Base-by-base conservation (phyloP, 1,140 invertebrate genomes). In the Drosophila pruinosa region DNA sequence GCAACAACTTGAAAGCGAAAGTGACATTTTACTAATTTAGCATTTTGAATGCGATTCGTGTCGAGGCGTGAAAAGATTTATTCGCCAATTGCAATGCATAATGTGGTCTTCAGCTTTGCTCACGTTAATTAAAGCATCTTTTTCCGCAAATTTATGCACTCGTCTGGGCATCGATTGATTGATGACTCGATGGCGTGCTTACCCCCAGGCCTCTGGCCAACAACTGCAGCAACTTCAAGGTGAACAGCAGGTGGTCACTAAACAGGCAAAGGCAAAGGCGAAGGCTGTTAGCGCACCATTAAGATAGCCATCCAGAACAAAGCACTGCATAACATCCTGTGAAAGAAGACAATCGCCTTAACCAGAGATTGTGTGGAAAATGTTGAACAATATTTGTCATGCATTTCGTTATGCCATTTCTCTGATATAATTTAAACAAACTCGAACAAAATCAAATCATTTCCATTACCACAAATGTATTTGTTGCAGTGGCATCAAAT, bases 21-120 rank as follows among this genome's bases (percentile, higher is more conserved):
- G 82, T 88, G 82, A 88, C 82, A 88, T 88, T 86, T 88, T 82
- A 88, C 82, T 88, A 88, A 88, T 88, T 88, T 88, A 88, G 82
- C 82, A 85, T 86, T 85, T 85, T 85, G 81, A 85, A 85, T 73
- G 81, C 76, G 76, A 64, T 65, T 65, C 58, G 53, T 58, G 75
- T 81, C 69, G 69, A 22, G 50, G 58, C 54, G 73, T 59, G 41
- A 64, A 75, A 81, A 88, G 82, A 88, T 88, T 88, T 88, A 88
- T 88, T 78, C 68, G 56, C 62, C 41, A 72, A 72, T 54, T 36
- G 38, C 45, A 68, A 61, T 48, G 64, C 62, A 74, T 57, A 54
- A 47, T 62, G 65, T 50, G 38, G 15, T 22, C 4, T 21, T 36
- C 38, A 17, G 31, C 26, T 52, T 38, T 31, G 14, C 6, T 54